Conservation (phyloP, 2,888 invertebrate species). For the Agrotis segetum region DNA sequence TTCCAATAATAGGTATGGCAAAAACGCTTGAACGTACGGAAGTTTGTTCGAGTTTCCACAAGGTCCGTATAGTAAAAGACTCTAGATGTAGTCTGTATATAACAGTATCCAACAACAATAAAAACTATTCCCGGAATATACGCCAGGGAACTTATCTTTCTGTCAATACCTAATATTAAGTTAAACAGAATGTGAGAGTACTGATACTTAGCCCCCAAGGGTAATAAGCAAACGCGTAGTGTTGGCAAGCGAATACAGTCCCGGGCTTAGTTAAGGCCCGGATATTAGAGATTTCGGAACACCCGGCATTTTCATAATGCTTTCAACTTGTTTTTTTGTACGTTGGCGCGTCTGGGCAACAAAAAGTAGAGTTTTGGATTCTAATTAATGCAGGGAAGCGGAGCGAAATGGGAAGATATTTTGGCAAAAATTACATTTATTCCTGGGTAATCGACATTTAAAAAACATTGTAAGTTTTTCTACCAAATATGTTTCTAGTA, state of each 20-base stretch:
- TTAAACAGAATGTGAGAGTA: too few species aligned
- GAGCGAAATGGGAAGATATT: neutral
- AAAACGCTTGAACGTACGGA: too few species aligned
- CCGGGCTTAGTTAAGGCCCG: neutral
- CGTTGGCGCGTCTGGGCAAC: neutral
- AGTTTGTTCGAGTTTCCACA: too few species aligned
- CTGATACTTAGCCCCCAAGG: constrained; percentile 12
- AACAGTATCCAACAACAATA: too few species aligned
- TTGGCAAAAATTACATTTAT: neutral
- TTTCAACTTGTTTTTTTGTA: neutral
- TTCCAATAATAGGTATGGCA: too few species aligned
- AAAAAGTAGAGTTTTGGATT: neutral
- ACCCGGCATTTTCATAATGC: constrained; percentile 20
- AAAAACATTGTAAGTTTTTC: too few species aligned
- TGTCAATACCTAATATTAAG: neutral
- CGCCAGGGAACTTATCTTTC: neutral
- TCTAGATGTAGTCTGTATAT: too few species aligned
- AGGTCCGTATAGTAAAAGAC: too few species aligned
- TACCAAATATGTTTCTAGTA: too few species aligned
- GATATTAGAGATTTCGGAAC: constrained; percentile 31
- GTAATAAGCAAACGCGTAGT: constrained; percentile 1
- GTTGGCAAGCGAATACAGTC: constrained; percentile 4
- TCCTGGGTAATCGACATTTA: neutral
- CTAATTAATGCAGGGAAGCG: neutral
- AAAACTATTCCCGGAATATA: neutral